These are phyloP conservation scores for Phaethon lepturus DNA, from an alignment of 2,113 vertebrate species.

Conservation along the genomic window DNA sequence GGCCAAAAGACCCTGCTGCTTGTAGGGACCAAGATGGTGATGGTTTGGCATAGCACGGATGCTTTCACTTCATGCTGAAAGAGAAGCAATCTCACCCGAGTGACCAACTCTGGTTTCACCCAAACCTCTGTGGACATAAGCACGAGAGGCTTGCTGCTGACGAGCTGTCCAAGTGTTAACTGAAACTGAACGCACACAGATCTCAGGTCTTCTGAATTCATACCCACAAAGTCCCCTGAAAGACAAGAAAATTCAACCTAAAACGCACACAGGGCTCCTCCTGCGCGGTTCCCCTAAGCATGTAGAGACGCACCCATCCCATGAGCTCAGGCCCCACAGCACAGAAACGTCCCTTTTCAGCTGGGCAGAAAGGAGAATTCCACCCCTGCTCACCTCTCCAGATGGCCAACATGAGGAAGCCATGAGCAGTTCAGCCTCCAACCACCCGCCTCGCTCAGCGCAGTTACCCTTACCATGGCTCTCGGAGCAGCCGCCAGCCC, in stretches of 20 bases:
- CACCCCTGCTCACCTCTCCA: background rate
- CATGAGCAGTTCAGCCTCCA: background rate
- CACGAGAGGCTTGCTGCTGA: background rate
- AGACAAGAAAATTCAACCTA: background rate
- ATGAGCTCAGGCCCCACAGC: fast-evolving
- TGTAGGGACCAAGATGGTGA: background rate
- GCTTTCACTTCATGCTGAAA: background rate
- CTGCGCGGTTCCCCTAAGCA: background rate
- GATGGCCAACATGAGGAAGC: background rate
- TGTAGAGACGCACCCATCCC: fast-evolving
- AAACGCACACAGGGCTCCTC: fast-evolving
- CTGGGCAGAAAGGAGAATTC: background rate
- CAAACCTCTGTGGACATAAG: background rate
- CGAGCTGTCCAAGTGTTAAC: background rate
- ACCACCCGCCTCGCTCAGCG: background rate
- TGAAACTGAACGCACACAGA: fast-evolving
- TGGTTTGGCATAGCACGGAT: background rate
- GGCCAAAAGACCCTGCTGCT: background rate
- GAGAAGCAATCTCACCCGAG: background rate
- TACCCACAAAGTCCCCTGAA: background rate
- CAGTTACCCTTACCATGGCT: background rate
- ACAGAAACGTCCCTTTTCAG: background rate
- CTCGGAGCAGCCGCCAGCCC: background rate
- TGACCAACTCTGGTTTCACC: background rate
- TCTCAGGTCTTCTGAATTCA: background rate